These are phyloP conservation scores for Tragopan temminckii DNA, from an alignment of 2,797 vertebrate genomes.

Conservation along the genomic window DNA sequence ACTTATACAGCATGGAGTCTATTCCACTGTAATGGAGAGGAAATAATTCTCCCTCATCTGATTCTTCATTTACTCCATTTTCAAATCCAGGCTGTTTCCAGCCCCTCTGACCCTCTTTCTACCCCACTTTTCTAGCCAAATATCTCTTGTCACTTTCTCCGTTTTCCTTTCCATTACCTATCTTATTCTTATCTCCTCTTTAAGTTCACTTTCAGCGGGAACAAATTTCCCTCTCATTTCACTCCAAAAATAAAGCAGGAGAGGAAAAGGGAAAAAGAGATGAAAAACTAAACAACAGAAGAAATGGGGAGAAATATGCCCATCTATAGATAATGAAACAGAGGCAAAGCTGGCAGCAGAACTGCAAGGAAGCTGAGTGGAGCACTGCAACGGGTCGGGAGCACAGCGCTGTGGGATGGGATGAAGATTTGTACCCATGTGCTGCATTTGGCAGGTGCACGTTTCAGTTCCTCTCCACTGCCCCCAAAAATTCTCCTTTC, in stretches of 20 bases:
- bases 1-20: not conserved
- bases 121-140: not conserved
- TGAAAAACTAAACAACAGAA: not conserved
- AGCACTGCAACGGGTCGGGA: not conserved
- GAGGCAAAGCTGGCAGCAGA: not conserved
- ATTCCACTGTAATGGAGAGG: not conserved
- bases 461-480: not conserved
- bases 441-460: fast-evolving
- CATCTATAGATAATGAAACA: not conserved
- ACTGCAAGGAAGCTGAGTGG: not conserved
- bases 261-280: not conserved
- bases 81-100: not conserved
- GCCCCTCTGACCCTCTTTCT: not conserved
- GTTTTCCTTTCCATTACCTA: not conserved
- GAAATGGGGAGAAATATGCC: not conserved
- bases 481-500: not conserved
- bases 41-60: not conserved
- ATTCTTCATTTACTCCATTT: not conserved
- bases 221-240: not conserved
- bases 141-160: not conserved
- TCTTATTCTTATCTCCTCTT: not conserved
- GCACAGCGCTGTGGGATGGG: fast-evolving
- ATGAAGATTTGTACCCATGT: fast-evolving
- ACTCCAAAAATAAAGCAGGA: not conserved
- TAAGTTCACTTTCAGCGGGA: not conserved